Percentiles rank a stretch among this genome's conserved stretches.
These are phyloP conservation scores for Tylochromis polylepis DNA, from an alignment of 2,113 vertebrate species.

Conservation along the genomic window DNA sequence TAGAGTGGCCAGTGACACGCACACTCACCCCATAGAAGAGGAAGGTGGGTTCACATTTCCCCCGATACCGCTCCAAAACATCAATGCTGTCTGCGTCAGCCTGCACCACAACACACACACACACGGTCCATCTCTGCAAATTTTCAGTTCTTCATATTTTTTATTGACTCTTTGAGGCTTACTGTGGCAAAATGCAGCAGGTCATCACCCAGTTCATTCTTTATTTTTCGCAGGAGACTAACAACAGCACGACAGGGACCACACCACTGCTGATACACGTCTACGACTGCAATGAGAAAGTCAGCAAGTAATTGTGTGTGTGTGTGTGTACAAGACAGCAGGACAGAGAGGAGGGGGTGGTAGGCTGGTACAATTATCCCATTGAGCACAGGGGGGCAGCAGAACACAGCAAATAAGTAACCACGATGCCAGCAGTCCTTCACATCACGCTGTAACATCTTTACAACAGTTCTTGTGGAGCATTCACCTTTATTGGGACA, in stretches of 20 bases:
- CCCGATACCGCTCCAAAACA: conserved; percentile 82
- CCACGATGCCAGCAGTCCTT: background rate
- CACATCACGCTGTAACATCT: background rate
- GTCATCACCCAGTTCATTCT: conserved; percentile 81
- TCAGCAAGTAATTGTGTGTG: background rate
- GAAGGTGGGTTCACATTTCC: conserved; percentile 89
- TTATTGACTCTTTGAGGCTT: conserved; percentile 42
- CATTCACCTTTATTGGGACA: background rate
- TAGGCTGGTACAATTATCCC: background rate
- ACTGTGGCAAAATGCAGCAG: conserved; percentile 89
- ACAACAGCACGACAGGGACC: conserved; percentile 88
- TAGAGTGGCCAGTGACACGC: background rate
- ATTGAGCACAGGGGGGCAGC: conserved; percentile 52
- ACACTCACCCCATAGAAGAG: conserved; percentile 87
- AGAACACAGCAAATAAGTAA: conserved; percentile 14
- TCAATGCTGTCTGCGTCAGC: conserved; percentile 87
- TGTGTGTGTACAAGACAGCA: background rate
- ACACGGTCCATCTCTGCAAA: background rate
- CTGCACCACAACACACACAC: conserved; percentile 60
- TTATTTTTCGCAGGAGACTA: conserved; percentile 88
- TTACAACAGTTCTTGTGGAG: background rate
- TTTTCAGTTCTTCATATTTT: background rate
- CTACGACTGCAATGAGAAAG: conserved; percentile 77
- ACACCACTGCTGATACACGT: conserved; percentile 90
- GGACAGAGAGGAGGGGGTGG: background rate